These are phyloP conservation scores for Bolinopsis microptera DNA, from an alignment of 37 sponge, comb jelly and placozoan genomes.

Conservation along the genomic window DNA sequence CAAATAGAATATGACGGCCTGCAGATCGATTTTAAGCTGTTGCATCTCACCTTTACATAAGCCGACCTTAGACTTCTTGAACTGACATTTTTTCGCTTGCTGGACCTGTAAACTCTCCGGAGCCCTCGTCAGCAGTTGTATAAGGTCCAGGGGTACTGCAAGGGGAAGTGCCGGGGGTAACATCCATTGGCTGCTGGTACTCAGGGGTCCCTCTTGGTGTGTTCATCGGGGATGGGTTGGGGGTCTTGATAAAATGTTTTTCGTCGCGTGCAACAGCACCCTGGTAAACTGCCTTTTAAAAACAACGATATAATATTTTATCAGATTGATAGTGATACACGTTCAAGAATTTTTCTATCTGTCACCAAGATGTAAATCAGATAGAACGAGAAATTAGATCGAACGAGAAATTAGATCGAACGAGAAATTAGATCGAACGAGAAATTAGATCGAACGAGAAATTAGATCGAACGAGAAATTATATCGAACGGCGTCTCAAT, in stretches of 20 bases:
- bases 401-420: no score
- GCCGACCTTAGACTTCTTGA: no score
- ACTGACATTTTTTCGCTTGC: background rate
- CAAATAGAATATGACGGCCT: no score
- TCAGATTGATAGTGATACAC: no score
- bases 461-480: no score
- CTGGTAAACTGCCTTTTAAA: background rate
- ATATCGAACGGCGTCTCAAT: no score
- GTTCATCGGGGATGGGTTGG: background rate
- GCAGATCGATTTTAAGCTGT: no score
- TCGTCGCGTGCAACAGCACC: background rate
- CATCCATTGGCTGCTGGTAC: background rate
- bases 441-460: no score
- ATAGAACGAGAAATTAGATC: no score
- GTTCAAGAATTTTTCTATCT: background rate
- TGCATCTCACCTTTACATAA: no score
- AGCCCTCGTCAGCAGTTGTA: background rate
- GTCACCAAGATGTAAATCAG: no score
- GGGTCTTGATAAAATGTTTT: constrained; percentile 40
- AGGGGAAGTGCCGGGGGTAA: background rate
- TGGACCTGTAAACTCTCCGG: background rate
- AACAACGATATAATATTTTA: background rate
- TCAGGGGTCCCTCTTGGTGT: background rate
- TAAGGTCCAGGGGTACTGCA: background rate
- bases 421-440: no score